Conservation (phyloP, 2,113 vertebrate species). For the Crotalus viridis region DNA sequence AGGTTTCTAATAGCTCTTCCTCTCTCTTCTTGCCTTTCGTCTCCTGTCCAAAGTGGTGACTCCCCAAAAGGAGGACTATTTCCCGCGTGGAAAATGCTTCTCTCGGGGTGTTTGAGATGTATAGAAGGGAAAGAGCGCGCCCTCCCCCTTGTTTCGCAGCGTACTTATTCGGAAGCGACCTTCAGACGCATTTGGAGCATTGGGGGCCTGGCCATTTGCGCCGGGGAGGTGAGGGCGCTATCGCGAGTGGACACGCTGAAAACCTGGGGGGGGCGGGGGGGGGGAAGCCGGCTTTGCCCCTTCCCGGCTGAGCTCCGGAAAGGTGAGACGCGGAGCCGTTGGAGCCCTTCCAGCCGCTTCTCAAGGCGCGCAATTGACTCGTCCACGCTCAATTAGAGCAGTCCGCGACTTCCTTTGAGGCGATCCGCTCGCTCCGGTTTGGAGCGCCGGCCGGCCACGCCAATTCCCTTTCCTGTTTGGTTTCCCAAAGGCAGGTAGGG, state of each 20-base stretch:
- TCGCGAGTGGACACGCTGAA: neutral
- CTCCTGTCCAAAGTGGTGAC: neutral
- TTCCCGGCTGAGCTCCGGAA: slow-evolving; percentile 35
- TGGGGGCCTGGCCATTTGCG: neutral
- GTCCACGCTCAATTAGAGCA: slow-evolving; percentile 71
- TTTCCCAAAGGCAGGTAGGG: slow-evolving; percentile 34
- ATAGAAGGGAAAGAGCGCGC: neutral
- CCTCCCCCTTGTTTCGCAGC: neutral
- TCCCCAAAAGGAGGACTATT: neutral
- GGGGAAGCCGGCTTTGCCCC: neutral
- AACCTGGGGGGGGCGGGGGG: neutral
- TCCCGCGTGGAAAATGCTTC: neutral
- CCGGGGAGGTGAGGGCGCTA: neutral
- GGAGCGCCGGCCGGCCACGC: neutral
- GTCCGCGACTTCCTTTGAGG: slow-evolving; percentile 68
- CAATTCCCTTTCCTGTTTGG: slow-evolving; percentile 26
- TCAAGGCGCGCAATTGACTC: slow-evolving; percentile 73
- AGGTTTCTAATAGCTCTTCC: neutral
- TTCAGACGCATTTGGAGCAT: neutral
- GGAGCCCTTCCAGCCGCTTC: slow-evolving; percentile 60
- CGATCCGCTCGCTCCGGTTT: slow-evolving; percentile 35
- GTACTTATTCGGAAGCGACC: neutral
- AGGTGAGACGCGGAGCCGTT: slow-evolving; percentile 38
- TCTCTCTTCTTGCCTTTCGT: neutral
- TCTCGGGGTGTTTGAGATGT: neutral